Conservation (phyloP, 2,888 invertebrate species). For the Panzeria rudis region DNA sequence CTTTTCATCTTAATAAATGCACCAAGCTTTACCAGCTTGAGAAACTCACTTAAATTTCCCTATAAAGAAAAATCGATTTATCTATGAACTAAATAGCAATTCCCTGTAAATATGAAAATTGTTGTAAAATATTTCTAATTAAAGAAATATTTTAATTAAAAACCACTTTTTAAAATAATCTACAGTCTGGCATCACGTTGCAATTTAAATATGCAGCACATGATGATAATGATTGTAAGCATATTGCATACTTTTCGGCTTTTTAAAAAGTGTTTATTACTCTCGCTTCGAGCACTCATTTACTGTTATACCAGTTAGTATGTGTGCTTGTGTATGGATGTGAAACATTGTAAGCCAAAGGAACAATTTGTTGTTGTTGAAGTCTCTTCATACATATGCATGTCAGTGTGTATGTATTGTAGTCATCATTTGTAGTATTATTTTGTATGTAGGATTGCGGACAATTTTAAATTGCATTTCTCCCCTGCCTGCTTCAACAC, state of each 20-base stretch:
- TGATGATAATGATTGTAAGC: conserved; percentile 68
- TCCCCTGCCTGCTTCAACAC: conserved; percentile 38
- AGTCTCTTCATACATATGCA: neutral
- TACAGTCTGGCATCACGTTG: conserved; percentile 33
- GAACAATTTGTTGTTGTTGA: conserved; percentile 27
- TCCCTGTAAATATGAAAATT: too few species aligned
- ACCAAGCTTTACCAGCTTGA: too few species aligned
- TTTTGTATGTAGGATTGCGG: conserved; percentile 52
- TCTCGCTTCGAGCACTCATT: conserved; percentile 70
- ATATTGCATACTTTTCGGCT: conserved; percentile 75
- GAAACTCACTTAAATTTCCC: too few species aligned
- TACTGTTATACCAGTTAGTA: conserved; percentile 31
- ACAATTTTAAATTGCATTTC: conserved; percentile 69
- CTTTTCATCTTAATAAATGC: too few species aligned
- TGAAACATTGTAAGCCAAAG: conserved; percentile 28
- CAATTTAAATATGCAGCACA: conserved; percentile 49
- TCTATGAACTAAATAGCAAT: too few species aligned
- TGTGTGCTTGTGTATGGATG: conserved; percentile 1
- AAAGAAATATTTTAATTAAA: too few species aligned
- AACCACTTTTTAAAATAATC: neutral
- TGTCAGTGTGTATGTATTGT: neutral
- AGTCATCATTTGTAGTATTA: conserved; percentile 53
- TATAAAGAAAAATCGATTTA: too few species aligned
- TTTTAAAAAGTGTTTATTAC: conserved; percentile 72
- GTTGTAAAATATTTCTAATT: too few species aligned